Base-by-base conservation (phyloP, 1,140 invertebrate genomes). In the Yoshiicerus persimilis region DNA sequence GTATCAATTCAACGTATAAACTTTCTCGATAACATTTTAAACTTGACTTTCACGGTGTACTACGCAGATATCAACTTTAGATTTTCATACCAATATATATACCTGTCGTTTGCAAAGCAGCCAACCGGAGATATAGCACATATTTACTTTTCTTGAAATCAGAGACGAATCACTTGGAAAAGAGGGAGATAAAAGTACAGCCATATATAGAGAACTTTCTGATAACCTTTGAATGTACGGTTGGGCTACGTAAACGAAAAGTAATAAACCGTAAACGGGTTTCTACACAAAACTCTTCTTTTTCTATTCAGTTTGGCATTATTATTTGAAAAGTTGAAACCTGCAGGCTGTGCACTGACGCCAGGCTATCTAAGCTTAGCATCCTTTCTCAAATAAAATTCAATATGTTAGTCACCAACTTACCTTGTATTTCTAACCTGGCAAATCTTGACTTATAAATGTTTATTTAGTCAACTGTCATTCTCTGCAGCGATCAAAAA, bases 241-340 rank as follows among this genome's bases (percentile, higher is more conserved):
- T 30, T 3, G 16, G 30, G 11, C 66, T 16, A 70, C 25, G 30
- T 4, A 11, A 11, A 70, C 13, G 66, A 56, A 25, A 70, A 70
- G 66, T 70, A 70, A 70, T 70, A 70, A 70, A 70, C 25, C 25
- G 30, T 70, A 70, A 70, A 70, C 25, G 27, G 25, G 10, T 32
- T 30, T 27, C 66, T 70, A 25, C 25, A 70, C 66, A 30, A 56
- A 56, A 56, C 47, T n/a, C 47, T 70, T 30, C n/a, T 27, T 70
- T 70, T 11, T 70, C 8, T 25, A 6, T 64, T 32, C 70, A 20
- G n/a, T 38, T 34, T 36, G 6, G 27, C 30, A 23, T 36, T 80
- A 80, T 80, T 80, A 80, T 80, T 80, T 80, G 75, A 80, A 80
- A 80, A 80, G 75, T 80, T 80, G 32, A 80, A 32, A n/a, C 32